Base-by-base conservation (phyloP, 2,888 invertebrate genomes). In the Acanthopleura granulata region DNA sequence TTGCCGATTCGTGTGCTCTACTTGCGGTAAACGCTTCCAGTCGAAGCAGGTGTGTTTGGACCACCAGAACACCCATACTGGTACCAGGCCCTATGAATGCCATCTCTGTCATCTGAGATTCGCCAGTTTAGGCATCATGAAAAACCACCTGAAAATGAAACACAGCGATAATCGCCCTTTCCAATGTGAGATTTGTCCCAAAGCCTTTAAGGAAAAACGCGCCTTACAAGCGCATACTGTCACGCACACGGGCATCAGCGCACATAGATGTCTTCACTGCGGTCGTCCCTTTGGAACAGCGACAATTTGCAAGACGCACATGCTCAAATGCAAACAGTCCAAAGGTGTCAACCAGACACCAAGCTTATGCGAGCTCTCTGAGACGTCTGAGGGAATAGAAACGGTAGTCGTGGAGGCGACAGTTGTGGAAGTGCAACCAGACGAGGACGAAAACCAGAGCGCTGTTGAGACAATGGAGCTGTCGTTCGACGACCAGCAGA, bases 11-110 rank as follows among this genome's bases (percentile, higher is more conserved):
- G 71, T 79, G 0, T 86, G 86, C 72, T 76, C 74, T 0, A 81
- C 77, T 70, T 86, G 86, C 74, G 83, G 81, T 12, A 79, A 81
- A 27, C 76, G 78, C 18, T 82, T 81, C 73, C 76, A 78, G 49
- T 77, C 77, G 73, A 84, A 83, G 62, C 75, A 81, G 15, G 82
- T 82, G 30, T 82, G 78, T 29, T 70, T 76, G 11, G 84, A 86
- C 73, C 86, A 86, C 76, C 72, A 84, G 16, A 86, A 86, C 74
- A 85, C 83, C 50, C 86, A 85, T 72, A 85, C 85, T 22, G 85
- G 85, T 12, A 80, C 78, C 12, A 80, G 80, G 51, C 86, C 86
- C 0, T 83, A 84, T 70, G 73, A 74, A 16, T 86, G 86, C 76
- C 78, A 81, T 27, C 57, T 77, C n/a, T 86, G 86, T 75, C 76